Evolutionary conservation across 2,888 invertebrate species (phyloP).

Genomic region (Campoletis raptor): DNA sequence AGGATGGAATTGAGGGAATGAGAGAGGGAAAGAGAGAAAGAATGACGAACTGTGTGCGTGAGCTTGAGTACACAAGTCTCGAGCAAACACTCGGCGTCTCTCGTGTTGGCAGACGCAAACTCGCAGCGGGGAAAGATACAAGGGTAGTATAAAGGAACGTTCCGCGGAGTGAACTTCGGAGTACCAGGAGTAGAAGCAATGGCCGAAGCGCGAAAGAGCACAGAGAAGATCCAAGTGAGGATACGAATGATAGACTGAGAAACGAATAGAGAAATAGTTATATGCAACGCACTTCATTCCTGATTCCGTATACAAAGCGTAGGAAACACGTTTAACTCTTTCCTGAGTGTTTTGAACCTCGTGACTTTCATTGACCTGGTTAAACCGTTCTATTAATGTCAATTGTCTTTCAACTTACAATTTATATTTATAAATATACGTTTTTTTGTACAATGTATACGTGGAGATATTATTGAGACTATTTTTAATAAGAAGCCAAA

Average conservation of each 20-base stretch:
- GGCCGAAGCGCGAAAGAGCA: slow-evolving; percentile 25
- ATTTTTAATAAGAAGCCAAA: background rate
- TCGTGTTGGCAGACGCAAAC: slow-evolving; percentile 64
- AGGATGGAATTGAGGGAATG: background rate
- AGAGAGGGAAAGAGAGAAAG: slow-evolving; percentile 7
- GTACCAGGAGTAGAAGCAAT: background rate
- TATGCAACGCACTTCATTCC: slow-evolving; percentile 60
- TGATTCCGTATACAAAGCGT: slow-evolving; percentile 49
- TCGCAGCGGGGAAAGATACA: slow-evolving; percentile 54
- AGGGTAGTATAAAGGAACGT: slow-evolving; percentile 61
- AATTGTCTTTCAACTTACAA: background rate
- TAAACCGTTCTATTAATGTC: slow-evolving; percentile 55
- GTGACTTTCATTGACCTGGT: slow-evolving; percentile 61
- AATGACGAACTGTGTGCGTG: slow-evolving; percentile 56
- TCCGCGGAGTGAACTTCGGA: slow-evolving; percentile 31
- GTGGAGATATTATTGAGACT: background rate
- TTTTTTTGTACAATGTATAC: background rate
- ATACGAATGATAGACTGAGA: slow-evolving; percentile 24
- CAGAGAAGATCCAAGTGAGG: slow-evolving; percentile 20
- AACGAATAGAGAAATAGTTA: slow-evolving; percentile 29
- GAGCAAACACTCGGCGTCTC: slow-evolving; percentile 66
- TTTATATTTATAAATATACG: slow-evolving; percentile 1
- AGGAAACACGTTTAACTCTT: slow-evolving; percentile 62
- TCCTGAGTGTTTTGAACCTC: slow-evolving; percentile 54
- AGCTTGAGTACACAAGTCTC: slow-evolving; percentile 68